These are phyloP conservation scores for Parasteatoda tepidariorum DNA, from an alignment of 1,140 invertebrate genomes.

Conservation along the genomic window DNA sequence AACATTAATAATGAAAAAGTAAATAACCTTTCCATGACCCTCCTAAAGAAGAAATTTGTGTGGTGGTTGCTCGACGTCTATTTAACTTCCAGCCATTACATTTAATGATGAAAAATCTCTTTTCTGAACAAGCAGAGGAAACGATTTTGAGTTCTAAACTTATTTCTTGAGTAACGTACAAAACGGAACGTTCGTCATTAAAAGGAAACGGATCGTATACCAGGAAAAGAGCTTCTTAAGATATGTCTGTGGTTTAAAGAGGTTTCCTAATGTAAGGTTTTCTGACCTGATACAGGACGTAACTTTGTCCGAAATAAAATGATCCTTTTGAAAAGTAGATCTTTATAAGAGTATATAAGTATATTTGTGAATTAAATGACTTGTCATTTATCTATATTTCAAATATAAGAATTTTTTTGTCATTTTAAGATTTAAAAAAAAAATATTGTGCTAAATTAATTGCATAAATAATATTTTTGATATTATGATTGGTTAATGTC, in stretches of 20 bases:
- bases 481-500: too few relatives aligned
- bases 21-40: slow-evolving; percentile 54
- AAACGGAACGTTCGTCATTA: slow-evolving; percentile 39
- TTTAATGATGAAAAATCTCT: slow-evolving; percentile 58
- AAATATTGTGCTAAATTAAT: too few relatives aligned
- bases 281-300: slow-evolving; percentile 44
- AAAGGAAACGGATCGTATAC: slow-evolving; percentile 33
- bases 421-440: too few relatives aligned
- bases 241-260: slow-evolving; percentile 42
- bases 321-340: neutral
- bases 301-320: slow-evolving; percentile 13
- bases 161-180: slow-evolving; percentile 29
- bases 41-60: slow-evolving; percentile 44
- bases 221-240: slow-evolving; percentile 26
- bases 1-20: slow-evolving; percentile 52
- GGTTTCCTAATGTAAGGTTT: slow-evolving; percentile 9
- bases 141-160: slow-evolving; percentile 47
- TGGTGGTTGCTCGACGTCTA: slow-evolving; percentile 17
- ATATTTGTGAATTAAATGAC: neutral
- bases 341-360: neutral
- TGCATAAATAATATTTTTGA: too few relatives aligned
- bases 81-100: slow-evolving; percentile 56
- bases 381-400: neutral
- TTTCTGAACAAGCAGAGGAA: slow-evolving; percentile 29
- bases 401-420: neutral